Base-by-base conservation (phyloP, 2,797 vertebrate species). In the Thaleichthys pacificus region DNA sequence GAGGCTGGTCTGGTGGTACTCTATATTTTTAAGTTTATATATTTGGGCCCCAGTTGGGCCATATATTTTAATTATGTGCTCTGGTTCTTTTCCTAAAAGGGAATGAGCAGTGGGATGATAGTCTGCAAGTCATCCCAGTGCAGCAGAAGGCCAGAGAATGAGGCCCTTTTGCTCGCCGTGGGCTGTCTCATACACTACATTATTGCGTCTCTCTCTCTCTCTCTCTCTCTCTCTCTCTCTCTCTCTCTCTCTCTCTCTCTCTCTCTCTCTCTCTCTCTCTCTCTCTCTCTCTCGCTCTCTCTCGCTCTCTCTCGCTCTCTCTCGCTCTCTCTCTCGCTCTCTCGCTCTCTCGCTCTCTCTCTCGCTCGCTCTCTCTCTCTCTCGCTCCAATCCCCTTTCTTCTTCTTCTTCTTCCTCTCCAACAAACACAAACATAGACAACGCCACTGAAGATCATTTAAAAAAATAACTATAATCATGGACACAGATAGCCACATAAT, bases 21-120 rank as follows among this genome's bases (percentile, higher is more conserved):
- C 92, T 94, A 88, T 93, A 93, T 87, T 93, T 93, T 92, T 88
- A 47, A 47, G 42, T 47, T 47, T 47, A 47, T 47, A 47, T 47
- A 47, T 47, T 8, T 93, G 90, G 87, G 88, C 86, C 85, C 79
- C 87, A 81, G 81, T 79, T 80, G 47, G 78, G 81, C 84, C 85
- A 84, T 91, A 89, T 91, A 87, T 91, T 87, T 92, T 91, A 93
- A 93, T 93, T 92, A 93, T 91, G 91, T 89, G 89, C 92, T 91
- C 80, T 80, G 84, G 74, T 84, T 90, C 83, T 86, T 86, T 86
- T 88, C 80, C 84, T 88, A 79, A 85, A 87, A 86, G 84, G 89
- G 83, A 82, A 79, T 71, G 79, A 79, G 60, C 54, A 12, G 64
- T 51, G 22, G 21, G 47, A 78, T 80, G 42, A n/a, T 78, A 85